Evolutionary conservation across 2,888 invertebrate species (phyloP).

Genomic region (Pristionchus arcanus): DNA sequence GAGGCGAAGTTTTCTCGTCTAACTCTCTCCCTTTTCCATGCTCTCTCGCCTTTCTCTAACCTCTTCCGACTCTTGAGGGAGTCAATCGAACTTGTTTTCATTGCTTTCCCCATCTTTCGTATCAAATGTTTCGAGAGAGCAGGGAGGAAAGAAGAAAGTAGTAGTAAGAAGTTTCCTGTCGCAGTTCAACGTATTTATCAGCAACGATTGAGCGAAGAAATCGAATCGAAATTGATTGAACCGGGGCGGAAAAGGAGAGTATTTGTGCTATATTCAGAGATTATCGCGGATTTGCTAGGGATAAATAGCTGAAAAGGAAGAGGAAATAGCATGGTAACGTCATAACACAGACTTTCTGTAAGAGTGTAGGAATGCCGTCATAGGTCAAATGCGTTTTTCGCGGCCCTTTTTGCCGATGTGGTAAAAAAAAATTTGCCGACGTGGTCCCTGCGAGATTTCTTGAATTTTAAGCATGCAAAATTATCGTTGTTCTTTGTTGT

Average conservation of each 20-base stretch:
- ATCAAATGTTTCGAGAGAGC: constrained; percentile 30
- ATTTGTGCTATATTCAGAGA: neutral
- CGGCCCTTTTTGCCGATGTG: too few relatives aligned
- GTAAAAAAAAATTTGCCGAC: too few relatives aligned
- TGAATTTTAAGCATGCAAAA: too few relatives aligned
- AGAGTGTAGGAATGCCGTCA: too few relatives aligned
- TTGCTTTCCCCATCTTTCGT: constrained; percentile 29
- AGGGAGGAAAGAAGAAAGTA: neutral
- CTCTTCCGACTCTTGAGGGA: neutral
- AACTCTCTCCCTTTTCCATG: neutral
- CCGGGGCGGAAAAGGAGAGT: neutral
- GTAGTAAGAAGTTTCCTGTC: constrained; percentile 38
- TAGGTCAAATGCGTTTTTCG: too few relatives aligned
- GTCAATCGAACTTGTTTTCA: constrained; percentile 51
- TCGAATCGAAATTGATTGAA: constrained; percentile 31
- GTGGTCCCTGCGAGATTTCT: too few relatives aligned
- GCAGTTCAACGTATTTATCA: constrained; percentile 17
- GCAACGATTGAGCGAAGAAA: neutral
- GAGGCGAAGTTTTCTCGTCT: neutral
- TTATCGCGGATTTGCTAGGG: neutral
- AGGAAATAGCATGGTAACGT: neutral
- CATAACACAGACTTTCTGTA: neutral
- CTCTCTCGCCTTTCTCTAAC: constrained; percentile 15
- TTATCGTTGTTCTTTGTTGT: too few relatives aligned
- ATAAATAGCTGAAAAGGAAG: neutral